Evolutionary conservation across 2,797 vertebrate species (phyloP).

Genomic region (Chelon labrosus): DNA sequence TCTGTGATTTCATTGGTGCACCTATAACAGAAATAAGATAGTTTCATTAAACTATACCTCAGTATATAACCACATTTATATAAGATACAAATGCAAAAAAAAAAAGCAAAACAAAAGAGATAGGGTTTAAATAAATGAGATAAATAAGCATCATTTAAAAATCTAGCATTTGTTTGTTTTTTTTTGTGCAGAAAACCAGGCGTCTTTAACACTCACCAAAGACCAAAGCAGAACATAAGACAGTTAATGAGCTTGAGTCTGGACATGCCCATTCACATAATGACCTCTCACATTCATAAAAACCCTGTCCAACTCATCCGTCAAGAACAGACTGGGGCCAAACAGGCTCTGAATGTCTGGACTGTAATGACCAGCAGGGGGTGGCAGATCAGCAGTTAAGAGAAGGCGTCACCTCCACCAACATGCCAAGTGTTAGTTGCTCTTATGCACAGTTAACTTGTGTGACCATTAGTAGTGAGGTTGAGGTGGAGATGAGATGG

Average conservation of each 20-base stretch:
- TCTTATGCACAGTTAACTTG: conserved; percentile 25
- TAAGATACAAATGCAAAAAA: conserved; percentile 56
- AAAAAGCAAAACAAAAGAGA: not conserved
- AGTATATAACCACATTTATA: not conserved
- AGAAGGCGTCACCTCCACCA: conserved; percentile 14
- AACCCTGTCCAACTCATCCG: conserved; percentile 39
- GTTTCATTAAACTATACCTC: conserved; percentile 65
- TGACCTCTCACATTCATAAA: conserved; percentile 47
- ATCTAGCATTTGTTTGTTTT: conserved; percentile 62
- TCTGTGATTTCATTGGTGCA: conserved; percentile 93
- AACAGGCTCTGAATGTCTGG: conserved; percentile 47
- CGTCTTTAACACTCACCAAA: conserved; percentile 59
- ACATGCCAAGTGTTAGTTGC: conserved; percentile 55
- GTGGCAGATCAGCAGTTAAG: conserved; percentile 56
- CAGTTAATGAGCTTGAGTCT: conserved; percentile 33
- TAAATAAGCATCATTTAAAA: conserved; percentile 18
- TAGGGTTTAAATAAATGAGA: conserved; percentile 15
- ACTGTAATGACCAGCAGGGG: conserved; percentile 68
- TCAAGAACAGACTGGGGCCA: conserved; percentile 29
- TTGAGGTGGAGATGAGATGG: not conserved
- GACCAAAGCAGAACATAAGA: conserved; percentile 70
- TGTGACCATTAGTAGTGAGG: conserved; percentile 1
- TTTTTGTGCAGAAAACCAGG: conserved; percentile 55
- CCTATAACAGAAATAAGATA: conserved; percentile 91
- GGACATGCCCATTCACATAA: conserved; percentile 62